Base-by-base conservation (phyloP, 2,113 vertebrate species). In the Trochalopteron elliotii region DNA sequence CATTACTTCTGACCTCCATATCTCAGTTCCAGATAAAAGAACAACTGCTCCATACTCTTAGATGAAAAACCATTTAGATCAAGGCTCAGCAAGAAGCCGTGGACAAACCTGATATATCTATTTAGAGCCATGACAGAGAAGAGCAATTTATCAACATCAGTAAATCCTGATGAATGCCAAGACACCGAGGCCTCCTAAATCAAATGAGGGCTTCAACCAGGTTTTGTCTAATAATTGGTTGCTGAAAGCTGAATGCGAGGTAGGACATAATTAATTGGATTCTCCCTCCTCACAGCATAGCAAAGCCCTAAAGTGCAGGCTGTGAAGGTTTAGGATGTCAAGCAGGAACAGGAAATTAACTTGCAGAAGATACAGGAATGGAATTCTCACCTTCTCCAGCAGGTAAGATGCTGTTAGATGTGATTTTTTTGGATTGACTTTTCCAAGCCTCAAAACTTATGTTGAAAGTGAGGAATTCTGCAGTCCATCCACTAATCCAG, bases 201-300 rank as follows among this genome's bases (percentile, higher is more conserved):
- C 94, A 92, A 97, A 87, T 95, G 71, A 83, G 24, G 33, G 27
- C 83, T 87, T 92, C 60, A 44, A 42, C 64, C 55, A 83, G 63
- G 80, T 92, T 96, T 95, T 94, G 93, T 84, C 94, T 87, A 89
- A 86, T 94, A 89, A 93, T 92, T 93, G 89, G 91, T 93, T 81
- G 89, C 72, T 94, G 76, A 94, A 96, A 94, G 92, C 76, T 78
- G 56, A 87, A 91, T 70, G 60, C 0, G 0, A 96, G 83, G 76
- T 68, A 90, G 68, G 76, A 93, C 85, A 74, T 90, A 95, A 96
- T 91, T 93, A 94, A 96, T 94, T 83, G 86, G 67, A 86, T 90
- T 93, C 71, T 88, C 79, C 39, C 12, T 87, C 69, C 61, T 78
- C 42, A 59, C 45, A 87, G 63, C 53, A 80, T 40, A 89, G 67